These are phyloP conservation scores for Dicranocentrus wangi DNA, from an alignment of 2,888 invertebrate genomes.

Conservation along the genomic window DNA sequence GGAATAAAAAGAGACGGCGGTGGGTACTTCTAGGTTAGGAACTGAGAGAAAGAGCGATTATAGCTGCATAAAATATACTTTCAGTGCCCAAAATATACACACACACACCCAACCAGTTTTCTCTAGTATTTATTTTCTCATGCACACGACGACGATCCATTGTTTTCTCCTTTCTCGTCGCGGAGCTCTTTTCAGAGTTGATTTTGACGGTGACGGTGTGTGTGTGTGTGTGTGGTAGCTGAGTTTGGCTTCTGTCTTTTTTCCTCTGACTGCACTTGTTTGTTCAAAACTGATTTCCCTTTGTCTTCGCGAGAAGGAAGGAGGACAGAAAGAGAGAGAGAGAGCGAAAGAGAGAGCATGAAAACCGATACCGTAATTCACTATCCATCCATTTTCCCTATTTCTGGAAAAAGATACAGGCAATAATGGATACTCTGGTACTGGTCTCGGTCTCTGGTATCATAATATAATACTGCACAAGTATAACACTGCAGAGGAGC, in stretches of 20 bases:
- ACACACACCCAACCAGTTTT: neutral
- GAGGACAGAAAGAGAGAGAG: neutral
- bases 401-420: neutral
- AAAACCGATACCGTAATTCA: neutral
- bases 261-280: constrained; percentile 6
- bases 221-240: no score
- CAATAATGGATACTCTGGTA: neutral
- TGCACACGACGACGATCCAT: neutral
- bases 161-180: neutral
- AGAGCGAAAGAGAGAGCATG: neutral
- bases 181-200: neutral
- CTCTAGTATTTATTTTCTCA: neutral
- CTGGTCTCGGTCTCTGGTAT: no score
- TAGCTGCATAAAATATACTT: neutral
- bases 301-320: neutral
- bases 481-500: constrained; percentile 3
- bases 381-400: neutral
- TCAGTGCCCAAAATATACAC: neutral
- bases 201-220: constrained; percentile 11
- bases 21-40: no score
- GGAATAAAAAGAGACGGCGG: no score
- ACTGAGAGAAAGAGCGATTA: no score
- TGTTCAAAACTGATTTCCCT: constrained; percentile 29
- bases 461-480: neutral
- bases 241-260: neutral